Base-by-base conservation (phyloP, 2,113 vertebrate species). In the Thalassoma bifasciatum region DNA sequence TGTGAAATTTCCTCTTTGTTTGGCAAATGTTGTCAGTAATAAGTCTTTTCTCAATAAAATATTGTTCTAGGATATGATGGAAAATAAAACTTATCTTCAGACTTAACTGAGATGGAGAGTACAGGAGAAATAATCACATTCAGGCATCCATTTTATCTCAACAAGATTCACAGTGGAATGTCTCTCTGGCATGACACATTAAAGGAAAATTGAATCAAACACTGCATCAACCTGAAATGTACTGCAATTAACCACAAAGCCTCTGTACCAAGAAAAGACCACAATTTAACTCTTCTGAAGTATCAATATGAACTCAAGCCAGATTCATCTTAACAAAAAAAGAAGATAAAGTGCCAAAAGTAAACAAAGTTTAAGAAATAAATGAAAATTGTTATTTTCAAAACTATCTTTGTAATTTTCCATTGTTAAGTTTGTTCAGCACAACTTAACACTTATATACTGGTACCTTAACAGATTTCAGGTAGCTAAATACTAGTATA, bases 261-360 rank as follows among this genome's bases (percentile, higher is more conserved):
- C n/a, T 52, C 23, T 53, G 23, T 54, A 19, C 17, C 34, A 54
- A 49, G 57, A 57, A 66, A 24, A 53, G 4, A 53, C 21, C 23
- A 63, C 0, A 5, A 46, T 50, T 59, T 75, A 13, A 12, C 37
- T 6, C 49, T n/a, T 58, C 40, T 8, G 5, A 30, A 49, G 58
- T 24, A 26, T 40, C 5, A n/a, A 51, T 12, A 46, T 54, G 51
- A 36, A 59, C 42, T 17, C 19, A 80, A 37, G 34, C 26, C 26
- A 16, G 53, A 23, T 73, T 21, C 22, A 58, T 47, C 54, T 64
- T 19, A 81, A 78, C 21, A 49, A 50, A 52, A n/a, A 83, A 82
- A 79, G 16, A 13, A n/a, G 38, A 56, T 89, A 88, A 90, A 92
- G 87, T 91, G 91, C 87, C 84, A 50, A 30, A 75, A 54, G 42